A percentile compares a stretch with the other conserved stretches of the same genome.
phyloP scores from a whole-genome alignment of 2,113 vertebrate species.

The Ictidomys tridecemlineatus region DNA sequence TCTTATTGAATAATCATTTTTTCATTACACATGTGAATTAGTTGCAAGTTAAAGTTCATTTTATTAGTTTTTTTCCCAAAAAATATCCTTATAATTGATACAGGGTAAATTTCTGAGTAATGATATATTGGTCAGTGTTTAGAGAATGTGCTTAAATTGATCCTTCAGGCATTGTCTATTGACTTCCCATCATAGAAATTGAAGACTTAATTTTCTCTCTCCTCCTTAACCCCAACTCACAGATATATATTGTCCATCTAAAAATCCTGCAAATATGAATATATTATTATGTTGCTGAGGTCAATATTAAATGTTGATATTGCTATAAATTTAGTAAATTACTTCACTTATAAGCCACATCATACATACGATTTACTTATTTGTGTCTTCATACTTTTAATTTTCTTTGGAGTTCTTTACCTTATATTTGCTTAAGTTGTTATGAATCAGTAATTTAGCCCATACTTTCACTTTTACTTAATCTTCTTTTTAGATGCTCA shows the following conservation, averaged over 20 bases:
- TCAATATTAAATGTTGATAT: neutral
- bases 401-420: neutral
- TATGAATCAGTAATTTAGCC: neutral
- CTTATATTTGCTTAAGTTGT: neutral
- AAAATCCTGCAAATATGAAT: neutral
- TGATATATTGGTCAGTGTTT: neutral
- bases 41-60: slow-evolving; percentile 21
- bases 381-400: neutral
- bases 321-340: neutral
- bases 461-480: neutral
- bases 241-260: neutral
- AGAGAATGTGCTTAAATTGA: slow-evolving; percentile 15
- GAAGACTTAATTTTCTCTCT: neutral
- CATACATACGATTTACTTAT: neutral
- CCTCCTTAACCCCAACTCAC: neutral
- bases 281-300: neutral
- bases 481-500: neutral
- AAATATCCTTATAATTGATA: neutral
- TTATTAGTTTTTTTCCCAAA: slow-evolving; percentile 59
- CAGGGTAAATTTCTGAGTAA: neutral
- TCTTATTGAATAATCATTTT: slow-evolving; percentile 66
- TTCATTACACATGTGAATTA: slow-evolving; percentile 50
- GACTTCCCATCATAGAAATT: neutral
- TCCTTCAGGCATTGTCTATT: slow-evolving; percentile 13
- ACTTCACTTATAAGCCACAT: neutral